Percentiles rank a stretch among this genome's conserved stretches.
Conservation (phyloP, 2,113 vertebrate genomes). For the Microtus montanus region DNA sequence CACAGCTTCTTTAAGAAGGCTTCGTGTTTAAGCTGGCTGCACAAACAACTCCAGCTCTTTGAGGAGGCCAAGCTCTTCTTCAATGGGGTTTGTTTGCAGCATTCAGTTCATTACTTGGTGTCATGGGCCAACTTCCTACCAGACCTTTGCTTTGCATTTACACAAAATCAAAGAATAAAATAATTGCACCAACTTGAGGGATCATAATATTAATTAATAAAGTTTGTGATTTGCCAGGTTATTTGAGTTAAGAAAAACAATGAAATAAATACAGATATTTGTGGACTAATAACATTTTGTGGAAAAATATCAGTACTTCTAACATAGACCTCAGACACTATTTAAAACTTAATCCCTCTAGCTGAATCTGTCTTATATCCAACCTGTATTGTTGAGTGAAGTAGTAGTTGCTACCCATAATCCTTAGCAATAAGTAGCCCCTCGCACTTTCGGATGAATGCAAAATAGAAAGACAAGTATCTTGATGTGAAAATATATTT, state of each 20-base stretch:
- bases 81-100: too few species aligned
- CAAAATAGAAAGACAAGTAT: background rate
- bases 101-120: too few species aligned
- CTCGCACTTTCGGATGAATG: background rate
- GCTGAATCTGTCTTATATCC: background rate
- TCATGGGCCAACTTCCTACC: too few species aligned
- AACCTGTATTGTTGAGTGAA: background rate
- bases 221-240: slow-evolving; percentile 60
- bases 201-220: slow-evolving; percentile 69
- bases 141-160: background rate
- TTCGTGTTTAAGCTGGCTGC: too few species aligned
- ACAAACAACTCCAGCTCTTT: too few species aligned
- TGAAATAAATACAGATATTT: slow-evolving; percentile 43
- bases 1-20: too few species aligned
- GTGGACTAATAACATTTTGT: slow-evolving; percentile 51
- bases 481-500: background rate
- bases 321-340: slow-evolving; percentile 8
- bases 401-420: background rate
- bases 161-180: slow-evolving; percentile 64
- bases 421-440: background rate
- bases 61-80: too few species aligned
- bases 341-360: slow-evolving; percentile 49
- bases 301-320: background rate
- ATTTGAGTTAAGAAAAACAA: slow-evolving; percentile 58
- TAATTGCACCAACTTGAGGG: slow-evolving; percentile 56